Evolutionary conservation across 2,797 vertebrate species (phyloP), one percentile per base, ranked within the genome.

Genomic region (Melanotaenia boesemani): DNA sequence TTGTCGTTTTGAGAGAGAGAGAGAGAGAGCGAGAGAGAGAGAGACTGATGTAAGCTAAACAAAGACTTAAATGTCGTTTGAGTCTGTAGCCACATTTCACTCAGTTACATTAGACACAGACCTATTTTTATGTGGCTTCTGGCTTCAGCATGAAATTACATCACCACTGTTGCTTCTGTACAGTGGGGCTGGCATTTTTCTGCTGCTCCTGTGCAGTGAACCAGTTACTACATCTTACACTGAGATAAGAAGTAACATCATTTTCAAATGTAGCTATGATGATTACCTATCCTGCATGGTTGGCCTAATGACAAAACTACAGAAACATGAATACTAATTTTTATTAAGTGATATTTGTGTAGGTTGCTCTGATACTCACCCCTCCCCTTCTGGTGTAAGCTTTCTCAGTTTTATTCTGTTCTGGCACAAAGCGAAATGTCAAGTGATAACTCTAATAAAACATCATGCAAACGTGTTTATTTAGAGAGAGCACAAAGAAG

Each of bases 51-150:
- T 16, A 60, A 11, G 22, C 55, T 24, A 58, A 62, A 48, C 55
- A 22, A 24, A 37, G 30, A 65, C 54, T 36, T 18, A 15, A n/a
- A 1, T 2, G 6, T 11, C 4, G 5, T 36, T 34, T 16, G 41
- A 1, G 39, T 66, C 56, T 22, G 36, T 12, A 50, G 72, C 81
- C 73, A 78, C 75, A 76, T 88, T 77, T 79, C 73, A 54, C 28
- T 52, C 16, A 48, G 50, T 70, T 75, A 7, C 59, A 61, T 12
- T n/a, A 77, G 59, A 77, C 61, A 16, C 24, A 54, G 65, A 74
- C 18, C 72, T 68, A 22, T 62, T 76, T 75, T 68, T 46, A 20
- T 28, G 2, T 39, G 2, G 26, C 46, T 64, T n/a, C 41, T 1
- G 57, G 61, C 6, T 55, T 63, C 57, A 24, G 10, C 50, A 10